Base-by-base conservation (phyloP, 2,113 vertebrate species). In the Crotophaga sulcirostris region DNA sequence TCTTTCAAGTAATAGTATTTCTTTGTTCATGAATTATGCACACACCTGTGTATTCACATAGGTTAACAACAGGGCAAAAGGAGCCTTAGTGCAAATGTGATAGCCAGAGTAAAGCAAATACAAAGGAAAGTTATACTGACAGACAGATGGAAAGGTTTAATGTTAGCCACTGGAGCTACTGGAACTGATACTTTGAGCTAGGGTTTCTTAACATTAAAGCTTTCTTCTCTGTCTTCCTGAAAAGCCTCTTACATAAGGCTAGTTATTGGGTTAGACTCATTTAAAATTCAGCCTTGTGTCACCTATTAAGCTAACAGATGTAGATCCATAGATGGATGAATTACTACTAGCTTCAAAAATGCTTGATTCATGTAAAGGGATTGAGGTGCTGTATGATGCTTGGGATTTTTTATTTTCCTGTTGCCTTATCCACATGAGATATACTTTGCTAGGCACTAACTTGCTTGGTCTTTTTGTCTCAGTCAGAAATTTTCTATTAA, bases 401-500 rank as follows among this genome's bases (percentile, higher is more conserved):
- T 73, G 38, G 31, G 34, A 85, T 95, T 92, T 95, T 79, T 93
- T 93, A 92, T 93, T 93, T 94, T 96, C 76, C 85, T 47, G n/a
- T 72, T 90, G 68, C 40, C 76, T 92, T 77, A 96, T 76, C 82
- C 95, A 91, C 94, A 92, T 45, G 95, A 97, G 94, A 96, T 95
- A 82, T 67, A 94, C 82, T 96, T 97, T 95, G 45, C 88, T 93
- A 90, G 80, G 23, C 31, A 91, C 75, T 92, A 87, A 93, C 80
- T 95, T 84, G 59, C 66, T 87, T 90, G 69, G 92, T 83, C 60
- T 97, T 97, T 96, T 94, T 94, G 88, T 97, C 94, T 97, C 93
- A 88, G 95, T 96, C 95, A 97, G 96, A 97, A 97, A 87, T 94
- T 97, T 97, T 97, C 97, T 97, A 97, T 97, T 98, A 98, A 97